phyloP scores from a whole-genome alignment of 2,888 invertebrate species.

The Trichacis sp. region DNA sequence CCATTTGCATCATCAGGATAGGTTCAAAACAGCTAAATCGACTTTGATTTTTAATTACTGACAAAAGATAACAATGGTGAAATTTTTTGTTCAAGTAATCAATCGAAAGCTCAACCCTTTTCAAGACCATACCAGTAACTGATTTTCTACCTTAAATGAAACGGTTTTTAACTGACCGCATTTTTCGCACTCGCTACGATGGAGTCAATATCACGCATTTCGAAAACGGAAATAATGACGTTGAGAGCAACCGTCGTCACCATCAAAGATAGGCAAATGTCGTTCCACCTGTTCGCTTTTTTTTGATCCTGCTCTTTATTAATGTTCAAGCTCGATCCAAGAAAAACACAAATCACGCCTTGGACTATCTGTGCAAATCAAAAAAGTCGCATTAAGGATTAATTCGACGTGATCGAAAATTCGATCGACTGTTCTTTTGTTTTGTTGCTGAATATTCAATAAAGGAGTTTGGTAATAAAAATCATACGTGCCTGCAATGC shows the following conservation, averaged over 20 bases:
- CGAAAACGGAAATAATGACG: constrained; percentile 75
- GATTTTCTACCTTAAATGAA: too few species aligned
- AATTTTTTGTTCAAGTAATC: too few species aligned
- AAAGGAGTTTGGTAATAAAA: constrained; percentile 29
- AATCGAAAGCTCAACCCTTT: too few species aligned
- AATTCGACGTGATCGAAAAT: background rate
- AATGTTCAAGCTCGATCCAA: constrained; percentile 74
- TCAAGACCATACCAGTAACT: too few species aligned
- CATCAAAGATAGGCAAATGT: constrained; percentile 73
- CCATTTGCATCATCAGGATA: too few species aligned
- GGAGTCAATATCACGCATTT: constrained; percentile 53
- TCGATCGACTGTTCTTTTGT: background rate
- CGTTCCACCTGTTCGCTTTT: constrained; percentile 75
- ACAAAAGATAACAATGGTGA: too few species aligned
- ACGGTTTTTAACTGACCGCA: constrained; percentile 4
- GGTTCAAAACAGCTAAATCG: background rate
- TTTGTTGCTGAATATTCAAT: background rate
- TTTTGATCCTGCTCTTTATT: constrained; percentile 74
- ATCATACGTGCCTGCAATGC: constrained; percentile 79
- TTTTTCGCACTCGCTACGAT: constrained; percentile 21
- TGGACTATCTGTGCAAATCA: constrained; percentile 72
- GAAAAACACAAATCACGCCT: constrained; percentile 73
- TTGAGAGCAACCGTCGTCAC: constrained; percentile 74
- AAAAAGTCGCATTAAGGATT: background rate
- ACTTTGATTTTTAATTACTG: background rate